Conservation (phyloP, 2,888 invertebrate species). For the Prionchulus punctatus region DNA sequence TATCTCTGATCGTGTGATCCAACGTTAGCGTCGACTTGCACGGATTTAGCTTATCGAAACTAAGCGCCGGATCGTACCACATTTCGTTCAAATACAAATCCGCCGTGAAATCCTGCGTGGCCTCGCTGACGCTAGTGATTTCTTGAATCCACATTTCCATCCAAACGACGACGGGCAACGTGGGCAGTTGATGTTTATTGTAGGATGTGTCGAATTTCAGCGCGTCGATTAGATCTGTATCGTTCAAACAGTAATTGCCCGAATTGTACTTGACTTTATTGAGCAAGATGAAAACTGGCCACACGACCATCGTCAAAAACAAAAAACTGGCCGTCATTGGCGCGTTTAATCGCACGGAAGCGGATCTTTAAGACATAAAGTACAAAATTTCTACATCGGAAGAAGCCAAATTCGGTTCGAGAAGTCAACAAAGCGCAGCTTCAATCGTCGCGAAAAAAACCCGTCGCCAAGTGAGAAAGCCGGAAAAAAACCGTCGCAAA, state of each 20-base stretch:
- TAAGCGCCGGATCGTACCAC: slow-evolving; percentile 28
- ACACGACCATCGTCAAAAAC: too few species aligned
- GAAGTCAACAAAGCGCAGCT: too few species aligned
- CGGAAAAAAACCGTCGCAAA: too few species aligned
- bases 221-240: slow-evolving; percentile 29
- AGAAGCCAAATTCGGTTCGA: too few species aligned
- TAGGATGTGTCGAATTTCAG: slow-evolving; percentile 12
- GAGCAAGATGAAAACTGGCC: too few species aligned
- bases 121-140: slow-evolving; percentile 28
- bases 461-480: too few species aligned
- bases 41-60: slow-evolving; percentile 26
- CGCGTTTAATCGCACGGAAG: too few species aligned
- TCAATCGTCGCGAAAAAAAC: too few species aligned
- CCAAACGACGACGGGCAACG: slow-evolving; percentile 4
- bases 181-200: slow-evolving; percentile 10
- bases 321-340: too few species aligned
- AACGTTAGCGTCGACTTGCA: slow-evolving; percentile 30
- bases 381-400: too few species aligned
- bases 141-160: slow-evolving; percentile 20
- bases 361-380: too few species aligned
- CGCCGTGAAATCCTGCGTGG: slow-evolving; percentile 32
- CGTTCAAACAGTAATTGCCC: slow-evolving; percentile 22
- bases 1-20: slow-evolving; percentile 25
- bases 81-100: slow-evolving; percentile 32
- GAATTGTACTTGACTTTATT: background rate